These are phyloP conservation scores for Lineus longissimus DNA, from an alignment of 1,140 invertebrate genomes.

Conservation along the genomic window DNA sequence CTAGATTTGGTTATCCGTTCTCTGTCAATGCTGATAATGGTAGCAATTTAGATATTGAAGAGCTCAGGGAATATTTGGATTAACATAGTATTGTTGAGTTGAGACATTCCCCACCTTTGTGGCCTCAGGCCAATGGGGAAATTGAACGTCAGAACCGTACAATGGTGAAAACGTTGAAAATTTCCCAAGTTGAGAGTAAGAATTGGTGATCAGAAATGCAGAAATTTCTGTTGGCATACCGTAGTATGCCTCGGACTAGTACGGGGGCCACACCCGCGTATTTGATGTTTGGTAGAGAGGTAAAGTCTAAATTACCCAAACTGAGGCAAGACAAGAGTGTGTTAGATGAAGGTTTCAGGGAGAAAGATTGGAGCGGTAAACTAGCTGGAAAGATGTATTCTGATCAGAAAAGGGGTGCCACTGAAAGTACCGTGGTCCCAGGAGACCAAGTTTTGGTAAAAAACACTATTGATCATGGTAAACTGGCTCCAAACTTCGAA, in stretches of 20 bases:
- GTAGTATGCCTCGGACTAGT: constrained; percentile 22
- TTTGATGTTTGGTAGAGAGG: constrained; percentile 14
- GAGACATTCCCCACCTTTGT: constrained; percentile 15
- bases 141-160: constrained; percentile 29
- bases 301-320: constrained; percentile 17
- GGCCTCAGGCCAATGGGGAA: constrained; percentile 29
- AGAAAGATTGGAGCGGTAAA: constrained; percentile 17
- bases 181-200: constrained; percentile 22
- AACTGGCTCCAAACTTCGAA: constrained; percentile 17
- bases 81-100: constrained; percentile 5
- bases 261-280: constrained; percentile 15
- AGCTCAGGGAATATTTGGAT: constrained; percentile 10
- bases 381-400: constrained; percentile 17
- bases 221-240: constrained; percentile 22
- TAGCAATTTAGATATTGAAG: not conserved
- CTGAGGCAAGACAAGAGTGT: not conserved
- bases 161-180: constrained; percentile 25
- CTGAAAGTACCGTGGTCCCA: constrained; percentile 7
- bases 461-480: constrained; percentile 11
- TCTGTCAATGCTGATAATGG: constrained; percentile 5
- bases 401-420: constrained; percentile 10
- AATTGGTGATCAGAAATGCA: constrained; percentile 20
- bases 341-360: constrained; percentile 11
- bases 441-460: constrained; percentile 21
- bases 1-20: not conserved